phyloP scores from a whole-genome alignment of 2,797 vertebrate species.

The Crenichthys baileyi region DNA sequence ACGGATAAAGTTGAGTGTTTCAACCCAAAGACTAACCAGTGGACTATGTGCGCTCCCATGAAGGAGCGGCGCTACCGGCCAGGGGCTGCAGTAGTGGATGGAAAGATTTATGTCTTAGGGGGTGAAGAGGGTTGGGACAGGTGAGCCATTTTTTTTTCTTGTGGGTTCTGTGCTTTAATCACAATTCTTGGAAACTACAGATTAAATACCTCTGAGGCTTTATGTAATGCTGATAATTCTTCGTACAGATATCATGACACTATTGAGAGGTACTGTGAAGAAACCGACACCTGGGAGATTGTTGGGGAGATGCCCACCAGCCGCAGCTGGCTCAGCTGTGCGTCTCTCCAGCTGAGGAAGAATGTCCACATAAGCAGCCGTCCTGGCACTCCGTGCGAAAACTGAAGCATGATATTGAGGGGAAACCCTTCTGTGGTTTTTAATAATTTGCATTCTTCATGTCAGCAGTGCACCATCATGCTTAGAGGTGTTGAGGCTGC shows the following conservation, averaged over 20 bases:
- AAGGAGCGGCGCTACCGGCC: conserved; percentile 85
- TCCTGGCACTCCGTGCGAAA: conserved; percentile 59
- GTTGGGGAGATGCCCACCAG: conserved; percentile 86
- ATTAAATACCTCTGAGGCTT: background rate
- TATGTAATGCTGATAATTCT: background rate
- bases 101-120: conserved; percentile 84
- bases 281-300: conserved; percentile 82
- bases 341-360: conserved; percentile 82
- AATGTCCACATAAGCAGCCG: conserved; percentile 63
- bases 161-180: background rate
- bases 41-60: conserved; percentile 87
- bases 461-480: background rate
- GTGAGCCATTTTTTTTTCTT: conserved; percentile 52
- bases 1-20: conserved; percentile 87
- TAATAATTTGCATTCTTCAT: conserved; percentile 9
- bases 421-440: conserved; percentile 8
- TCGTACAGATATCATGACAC: conserved; percentile 84
- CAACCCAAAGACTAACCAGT: conserved; percentile 83
- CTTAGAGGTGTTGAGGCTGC: conserved; percentile 37
- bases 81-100: conserved; percentile 83
- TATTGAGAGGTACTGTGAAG: conserved; percentile 84
- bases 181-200: background rate
- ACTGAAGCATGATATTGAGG: conserved; percentile 42
- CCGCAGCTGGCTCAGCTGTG: conserved; percentile 87
- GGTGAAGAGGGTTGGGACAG: conserved; percentile 87